Base-by-base conservation (phyloP, 2,888 invertebrate genomes). In the Eurois occulta region DNA sequence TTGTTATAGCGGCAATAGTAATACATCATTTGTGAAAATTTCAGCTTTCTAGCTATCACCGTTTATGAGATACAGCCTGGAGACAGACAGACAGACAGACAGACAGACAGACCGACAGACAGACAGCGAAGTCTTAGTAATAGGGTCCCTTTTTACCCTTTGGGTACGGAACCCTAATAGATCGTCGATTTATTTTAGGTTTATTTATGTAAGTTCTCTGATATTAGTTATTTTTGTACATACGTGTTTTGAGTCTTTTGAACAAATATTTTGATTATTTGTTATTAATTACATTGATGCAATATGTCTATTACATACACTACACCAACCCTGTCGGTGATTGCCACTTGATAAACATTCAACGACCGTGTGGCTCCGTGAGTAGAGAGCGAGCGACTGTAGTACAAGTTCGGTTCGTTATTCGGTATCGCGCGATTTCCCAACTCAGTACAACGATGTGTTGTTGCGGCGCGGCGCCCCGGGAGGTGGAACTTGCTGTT, bases 361-460 rank as follows among this genome's bases (percentile, higher is more conserved):
- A 28, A n/a, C 5, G 11, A n/a, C 0, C 7, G 2, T 21, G 41
- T 41, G 41, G 8, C 8, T 18, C 60, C 24, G 21, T 38, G 28
- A 28, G 24, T 48, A 24, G 38, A 24, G 16, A 8, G 60, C 1
- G 35, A 48, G 18, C 60, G 46, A 75, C 46, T 41, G 21, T 1
- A 41, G n/a, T 55, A 43, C 10, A 55, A 78, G 76, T 66, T 55
- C 24, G 35, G 21, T 77, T 75, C 10, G 4, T 41, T 76, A 52
- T 43, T 64, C 28, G 43, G 35, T 43, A 64, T 65, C 28, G 35
- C 35, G 18, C 11, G 32, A 65, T 77, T 52, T 64, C 18, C 10
- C n/a, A 77, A 52, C 43, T 64, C 46, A 35, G 52, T 21, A 55
- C 70, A 75, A 18, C 43, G 41, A 43, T 43, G 65, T 76, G 28